phyloP scores from a whole-genome alignment of 2,797 vertebrate species.

The Gallirallus australis region DNA sequence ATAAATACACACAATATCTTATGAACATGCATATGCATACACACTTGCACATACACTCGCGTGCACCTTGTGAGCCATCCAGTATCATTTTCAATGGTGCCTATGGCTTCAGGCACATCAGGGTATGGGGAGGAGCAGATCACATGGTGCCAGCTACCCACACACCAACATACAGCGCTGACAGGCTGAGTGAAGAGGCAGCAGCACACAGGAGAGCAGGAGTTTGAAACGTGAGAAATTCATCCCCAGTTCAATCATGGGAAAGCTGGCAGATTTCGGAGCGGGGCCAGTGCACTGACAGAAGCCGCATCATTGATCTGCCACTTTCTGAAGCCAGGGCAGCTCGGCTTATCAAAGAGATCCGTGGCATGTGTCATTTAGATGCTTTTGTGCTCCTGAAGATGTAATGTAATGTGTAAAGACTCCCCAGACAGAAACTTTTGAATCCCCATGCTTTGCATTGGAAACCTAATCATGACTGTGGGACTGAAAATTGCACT shows the following conservation, averaged over 20 bases:
- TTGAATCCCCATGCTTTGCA: neutral
- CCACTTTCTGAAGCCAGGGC: neutral
- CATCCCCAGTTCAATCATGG: neutral
- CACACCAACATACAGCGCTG: neutral
- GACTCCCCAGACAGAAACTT: neutral
- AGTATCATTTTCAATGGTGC: neutral
- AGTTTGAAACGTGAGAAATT: neutral
- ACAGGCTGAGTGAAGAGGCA: neutral
- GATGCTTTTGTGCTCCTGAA: neutral
- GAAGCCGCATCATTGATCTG: neutral
- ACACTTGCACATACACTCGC: rapidly evolving
- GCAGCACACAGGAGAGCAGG: neutral
- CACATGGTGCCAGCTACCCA: neutral
- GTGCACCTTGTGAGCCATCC: neutral
- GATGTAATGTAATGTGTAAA: neutral
- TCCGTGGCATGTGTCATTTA: neutral
- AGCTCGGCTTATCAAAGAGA: neutral
- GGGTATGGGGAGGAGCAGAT: neutral
- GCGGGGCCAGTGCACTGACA: neutral
- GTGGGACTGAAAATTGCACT: neutral
- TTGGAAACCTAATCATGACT: neutral
- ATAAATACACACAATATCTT: neutral
- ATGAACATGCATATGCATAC: neutral
- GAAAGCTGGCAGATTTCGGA: neutral
- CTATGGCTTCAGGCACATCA: neutral